These are phyloP conservation scores for Huso huso DNA, from an alignment of 2,797 vertebrate species.

Conservation along the genomic window DNA sequence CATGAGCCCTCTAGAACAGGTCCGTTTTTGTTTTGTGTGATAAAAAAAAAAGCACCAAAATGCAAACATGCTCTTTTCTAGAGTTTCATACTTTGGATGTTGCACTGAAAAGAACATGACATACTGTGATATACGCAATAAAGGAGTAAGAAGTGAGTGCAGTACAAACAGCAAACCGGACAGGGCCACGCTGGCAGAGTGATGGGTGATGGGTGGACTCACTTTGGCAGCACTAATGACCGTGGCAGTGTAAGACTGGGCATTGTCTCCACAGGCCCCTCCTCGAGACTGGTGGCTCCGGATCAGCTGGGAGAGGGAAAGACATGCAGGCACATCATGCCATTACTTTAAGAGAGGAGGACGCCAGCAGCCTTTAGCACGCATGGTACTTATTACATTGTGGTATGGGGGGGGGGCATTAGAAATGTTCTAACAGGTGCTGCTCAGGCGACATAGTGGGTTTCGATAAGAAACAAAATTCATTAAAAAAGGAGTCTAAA, in stretches of 20 bases:
- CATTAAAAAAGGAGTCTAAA: constrained; percentile 5
- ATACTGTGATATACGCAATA: too few species aligned
- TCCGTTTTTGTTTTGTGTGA: too few species aligned
- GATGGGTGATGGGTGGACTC: constrained; percentile 44
- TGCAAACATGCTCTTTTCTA: too few species aligned
- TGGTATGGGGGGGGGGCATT: background rate
- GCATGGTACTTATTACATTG: background rate
- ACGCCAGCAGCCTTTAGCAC: constrained; percentile 42
- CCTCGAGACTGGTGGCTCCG: constrained; percentile 96
- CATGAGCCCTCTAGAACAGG: too few species aligned
- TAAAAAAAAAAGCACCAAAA: too few species aligned
- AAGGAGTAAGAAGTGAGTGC: background rate
- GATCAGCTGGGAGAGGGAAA: constrained; percentile 70
- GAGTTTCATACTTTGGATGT: too few species aligned
- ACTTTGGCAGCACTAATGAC: constrained; percentile 99
- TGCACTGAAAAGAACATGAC: too few species aligned
- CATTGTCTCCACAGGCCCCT: constrained; percentile 93
- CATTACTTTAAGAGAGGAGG: constrained; percentile 35
- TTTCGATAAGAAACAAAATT: constrained; percentile 27
- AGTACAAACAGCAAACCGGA: background rate
- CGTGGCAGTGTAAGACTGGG: constrained; percentile 95
- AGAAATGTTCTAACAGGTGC: constrained; percentile 20
- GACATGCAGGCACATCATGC: constrained; percentile 37
- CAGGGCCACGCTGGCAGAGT: background rate
- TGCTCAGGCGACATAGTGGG: constrained; percentile 21